Evolutionary conservation across 1,140 invertebrate species (phyloP).

Genomic region (Teleopsis dalmanni): DNA sequence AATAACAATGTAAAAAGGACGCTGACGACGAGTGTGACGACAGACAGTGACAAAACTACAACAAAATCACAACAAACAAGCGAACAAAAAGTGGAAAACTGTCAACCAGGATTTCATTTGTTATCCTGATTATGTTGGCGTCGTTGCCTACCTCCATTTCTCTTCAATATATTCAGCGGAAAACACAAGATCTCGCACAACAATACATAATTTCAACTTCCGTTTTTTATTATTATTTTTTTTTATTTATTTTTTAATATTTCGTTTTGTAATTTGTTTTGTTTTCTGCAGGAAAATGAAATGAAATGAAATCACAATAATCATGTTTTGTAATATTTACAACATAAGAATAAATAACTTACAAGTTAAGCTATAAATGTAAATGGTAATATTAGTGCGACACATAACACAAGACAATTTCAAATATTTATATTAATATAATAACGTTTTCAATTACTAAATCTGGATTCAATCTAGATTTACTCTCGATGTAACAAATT

Average conservation of each 20-base stretch:
- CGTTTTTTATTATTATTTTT: conserved; percentile 3
- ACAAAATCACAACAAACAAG: no score
- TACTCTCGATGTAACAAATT: no score
- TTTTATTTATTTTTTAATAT: no score
- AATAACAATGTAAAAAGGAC: conserved; percentile 9
- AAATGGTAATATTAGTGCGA: no score
- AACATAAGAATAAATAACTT: conserved; percentile 9
- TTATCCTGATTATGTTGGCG: conserved; percentile 16
- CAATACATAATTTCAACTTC: conserved; percentile 11
- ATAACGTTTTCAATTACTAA: no score
- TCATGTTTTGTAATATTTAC: conserved; percentile 9
- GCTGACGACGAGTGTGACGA: neutral
- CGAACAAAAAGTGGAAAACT: conserved; percentile 4
- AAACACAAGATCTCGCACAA: conserved; percentile 10
- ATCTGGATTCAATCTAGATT: no score
- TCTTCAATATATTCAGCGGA: no score
- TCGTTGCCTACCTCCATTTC: no score
- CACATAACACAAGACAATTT: no score
- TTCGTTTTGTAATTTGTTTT: conserved; percentile 8
- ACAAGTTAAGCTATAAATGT: no score
- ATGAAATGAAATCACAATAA: conserved; percentile 17
- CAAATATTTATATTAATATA: no score
- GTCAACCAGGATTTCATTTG: conserved; percentile 17
- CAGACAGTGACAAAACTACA: no score
- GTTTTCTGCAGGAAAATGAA: conserved; percentile 13